A percentile compares a stretch with the other conserved stretches of the same genome.
Conservation (phyloP, 2,888 invertebrate genomes). For the Chouioia cunea region DNA sequence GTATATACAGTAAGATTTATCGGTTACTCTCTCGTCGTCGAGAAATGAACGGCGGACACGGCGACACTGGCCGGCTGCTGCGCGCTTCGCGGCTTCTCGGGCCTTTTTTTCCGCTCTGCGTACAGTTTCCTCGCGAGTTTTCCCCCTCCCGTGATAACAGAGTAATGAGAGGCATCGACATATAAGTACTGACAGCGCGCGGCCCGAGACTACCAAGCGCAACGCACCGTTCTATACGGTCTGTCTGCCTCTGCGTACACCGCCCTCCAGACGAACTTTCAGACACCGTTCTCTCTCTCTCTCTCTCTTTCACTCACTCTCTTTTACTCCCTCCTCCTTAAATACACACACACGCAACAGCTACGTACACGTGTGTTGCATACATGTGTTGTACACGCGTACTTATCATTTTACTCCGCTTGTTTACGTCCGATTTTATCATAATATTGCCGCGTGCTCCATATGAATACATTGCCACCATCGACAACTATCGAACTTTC, state of each 20-base stretch:
- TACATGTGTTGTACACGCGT: neutral
- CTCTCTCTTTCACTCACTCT: neutral
- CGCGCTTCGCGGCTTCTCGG: neutral
- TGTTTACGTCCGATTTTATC: too few species aligned
- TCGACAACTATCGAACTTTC: neutral
- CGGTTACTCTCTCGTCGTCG: neutral
- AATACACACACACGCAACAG: neutral
- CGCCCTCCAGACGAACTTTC: too few species aligned
- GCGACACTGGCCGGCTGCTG: neutral
- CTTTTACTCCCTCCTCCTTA: neutral
- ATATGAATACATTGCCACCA: neutral
- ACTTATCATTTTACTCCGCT: too few species aligned
- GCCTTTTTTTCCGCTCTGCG: slow-evolving; percentile 13
- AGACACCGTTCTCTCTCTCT: slow-evolving; percentile 5
- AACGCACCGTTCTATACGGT: too few species aligned
- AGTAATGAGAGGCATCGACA: slow-evolving; percentile 44
- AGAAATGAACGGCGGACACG: neutral
- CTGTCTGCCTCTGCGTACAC: neutral
- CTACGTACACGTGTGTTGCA: neutral
- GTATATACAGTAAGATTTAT: neutral
- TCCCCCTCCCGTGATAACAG: slow-evolving; percentile 29
- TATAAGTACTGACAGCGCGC: slow-evolving; percentile 46
- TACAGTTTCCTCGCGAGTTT: slow-evolving; percentile 28
- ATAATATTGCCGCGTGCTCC: too few species aligned
- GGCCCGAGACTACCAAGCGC: neutral